Base-by-base conservation (phyloP, 2,888 invertebrate species). In the Drosophila paranaensis region DNA sequence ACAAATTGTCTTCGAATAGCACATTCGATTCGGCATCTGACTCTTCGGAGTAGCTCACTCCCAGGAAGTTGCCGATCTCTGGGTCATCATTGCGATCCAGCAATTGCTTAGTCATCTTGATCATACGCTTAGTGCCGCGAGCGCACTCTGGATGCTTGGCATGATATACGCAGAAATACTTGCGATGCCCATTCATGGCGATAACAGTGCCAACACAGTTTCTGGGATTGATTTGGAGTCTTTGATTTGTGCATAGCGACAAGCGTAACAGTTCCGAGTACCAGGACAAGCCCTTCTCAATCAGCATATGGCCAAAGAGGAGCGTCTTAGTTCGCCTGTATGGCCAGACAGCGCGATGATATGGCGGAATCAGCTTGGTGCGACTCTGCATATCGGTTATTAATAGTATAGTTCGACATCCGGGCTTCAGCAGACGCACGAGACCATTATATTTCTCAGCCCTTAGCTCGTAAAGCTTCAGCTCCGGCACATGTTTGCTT, bases 151-250 rank as follows among this genome's bases (percentile, higher is more conserved):
- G 97, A 93, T 98, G 98, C 93, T 97, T 98, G 65, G 98, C 98
- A 94, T 99, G 99, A 94, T 98, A 99, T 94, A 99, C 98, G 93
- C 98, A 99, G 94, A 98, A 99, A 94, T 99, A 99, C 93, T 98
- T 98, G 75, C 99, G 95, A 93, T 98, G 97, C 30, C 99, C 99
- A 93, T 99, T 99, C 75, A 99, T 94, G 2, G 98, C 97, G 53
- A 99, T 94, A 68, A 99, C 99, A 6, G 98, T 98, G 61, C 99
- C 99, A 48, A 99, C 96, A 92, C 99, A 99, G 94, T 99, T 99
- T 84, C 98, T 95, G 27, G 98, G 97, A 94, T 99, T 99, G 71
- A 99, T 98, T 77, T 96, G 95, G 79, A 98, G 94, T 90, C 96
- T 96, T 72, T 96, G 94, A 48, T 95, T 95, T 88, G 97, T 97